phyloP scores from a whole-genome alignment of 2,888 invertebrate genomes.

The Idaea straminata region DNA sequence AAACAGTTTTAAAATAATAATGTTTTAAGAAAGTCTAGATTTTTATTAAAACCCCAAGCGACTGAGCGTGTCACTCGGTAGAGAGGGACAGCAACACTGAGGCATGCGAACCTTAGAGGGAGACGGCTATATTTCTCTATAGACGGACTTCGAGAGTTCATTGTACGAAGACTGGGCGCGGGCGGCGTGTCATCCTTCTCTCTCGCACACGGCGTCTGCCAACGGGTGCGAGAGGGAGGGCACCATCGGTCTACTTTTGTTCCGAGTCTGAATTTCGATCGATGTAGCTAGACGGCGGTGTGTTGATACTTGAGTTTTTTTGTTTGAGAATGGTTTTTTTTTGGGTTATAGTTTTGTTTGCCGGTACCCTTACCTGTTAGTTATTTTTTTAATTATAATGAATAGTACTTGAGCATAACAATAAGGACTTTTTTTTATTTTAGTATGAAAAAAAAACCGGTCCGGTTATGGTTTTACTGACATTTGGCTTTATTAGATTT shows the following conservation, averaged over 20 bases:
- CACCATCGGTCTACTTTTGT: not conserved
- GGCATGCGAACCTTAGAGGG: not conserved
- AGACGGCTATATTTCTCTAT: not conserved
- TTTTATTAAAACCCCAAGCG: not conserved
- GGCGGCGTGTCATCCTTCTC: not conserved
- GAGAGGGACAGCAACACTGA: not conserved
- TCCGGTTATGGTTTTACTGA: too few relatives aligned
- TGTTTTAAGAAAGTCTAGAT: constrained; percentile 1
- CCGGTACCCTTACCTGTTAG: too few relatives aligned
- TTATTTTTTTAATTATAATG: not conserved
- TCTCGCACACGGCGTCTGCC: not conserved
- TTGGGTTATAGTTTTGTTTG: not conserved
- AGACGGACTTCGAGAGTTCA: not conserved
- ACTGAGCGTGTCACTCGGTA: not conserved
- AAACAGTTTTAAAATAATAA: not conserved
- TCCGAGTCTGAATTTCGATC: not conserved
- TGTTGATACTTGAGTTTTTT: not conserved
- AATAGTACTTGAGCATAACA: too few relatives aligned
- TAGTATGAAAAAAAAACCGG: too few relatives aligned
- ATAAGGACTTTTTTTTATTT: too few relatives aligned
- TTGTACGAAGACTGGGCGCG: constrained; percentile 2
- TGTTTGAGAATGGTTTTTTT: not conserved
- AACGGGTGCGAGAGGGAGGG: constrained; percentile 1
- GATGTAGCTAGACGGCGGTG: constrained; percentile 2
- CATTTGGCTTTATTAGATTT: too few relatives aligned